A percentile compares a stretch with the other conserved stretches of the same genome.
These are phyloP conservation scores for Sinocyclocheilus anshuiensis DNA, from an alignment of 2,113 vertebrate genomes.

Conservation along the genomic window DNA sequence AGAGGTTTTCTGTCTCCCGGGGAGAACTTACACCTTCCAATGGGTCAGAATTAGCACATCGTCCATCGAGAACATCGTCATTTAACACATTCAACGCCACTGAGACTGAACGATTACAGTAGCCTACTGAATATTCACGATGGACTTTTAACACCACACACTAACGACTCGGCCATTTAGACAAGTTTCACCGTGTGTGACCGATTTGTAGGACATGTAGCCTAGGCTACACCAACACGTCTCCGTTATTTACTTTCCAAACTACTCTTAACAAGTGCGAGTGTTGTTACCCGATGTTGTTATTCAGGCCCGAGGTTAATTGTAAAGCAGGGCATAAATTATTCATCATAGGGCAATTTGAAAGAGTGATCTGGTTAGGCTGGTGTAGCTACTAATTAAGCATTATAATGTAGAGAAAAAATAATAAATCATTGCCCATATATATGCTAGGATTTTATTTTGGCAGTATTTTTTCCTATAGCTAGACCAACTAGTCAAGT, in stretches of 20 bases:
- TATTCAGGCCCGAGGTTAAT: not conserved
- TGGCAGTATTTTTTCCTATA: not conserved
- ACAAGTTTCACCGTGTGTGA: constrained; percentile 31
- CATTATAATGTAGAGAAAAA: not conserved
- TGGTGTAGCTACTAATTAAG: not conserved
- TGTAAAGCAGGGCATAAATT: constrained; percentile 8
- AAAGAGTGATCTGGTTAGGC: too few species aligned
- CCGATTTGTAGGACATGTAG: not conserved
- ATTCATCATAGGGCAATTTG: constrained; percentile 1
- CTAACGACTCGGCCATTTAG: constrained; percentile 37
- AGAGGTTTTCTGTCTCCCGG: constrained; percentile 29
- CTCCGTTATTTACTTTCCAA: constrained; percentile 33
- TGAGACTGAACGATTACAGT: constrained; percentile 52
- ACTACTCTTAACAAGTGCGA: constrained; percentile 26
- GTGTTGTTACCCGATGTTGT: constrained; percentile 7
- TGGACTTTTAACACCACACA: constrained; percentile 43
- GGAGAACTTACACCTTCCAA: constrained; percentile 69
- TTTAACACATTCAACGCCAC: constrained; percentile 61
- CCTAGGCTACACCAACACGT: constrained; percentile 9
- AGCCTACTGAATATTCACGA: constrained; percentile 55
- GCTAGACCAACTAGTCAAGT: not conserved
- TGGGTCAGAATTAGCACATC: constrained; percentile 58
- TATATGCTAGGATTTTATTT: not conserved
- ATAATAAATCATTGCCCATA: not conserved
- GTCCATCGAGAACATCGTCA: constrained; percentile 62